These are phyloP conservation scores for Labrus mixtus DNA, from an alignment of 2,113 vertebrate species.

Conservation along the genomic window DNA sequence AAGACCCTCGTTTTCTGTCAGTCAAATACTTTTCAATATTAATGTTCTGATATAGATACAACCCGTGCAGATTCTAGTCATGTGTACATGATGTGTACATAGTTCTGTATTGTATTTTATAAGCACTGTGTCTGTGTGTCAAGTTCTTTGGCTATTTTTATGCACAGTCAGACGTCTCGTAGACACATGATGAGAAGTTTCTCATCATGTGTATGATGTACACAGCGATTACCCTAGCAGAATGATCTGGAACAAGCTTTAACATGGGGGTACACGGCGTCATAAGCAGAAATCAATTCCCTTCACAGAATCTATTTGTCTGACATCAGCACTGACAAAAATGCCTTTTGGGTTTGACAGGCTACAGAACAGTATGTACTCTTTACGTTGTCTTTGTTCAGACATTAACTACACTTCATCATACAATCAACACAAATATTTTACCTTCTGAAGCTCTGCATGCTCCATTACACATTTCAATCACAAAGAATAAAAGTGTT, in stretches of 20 bases:
- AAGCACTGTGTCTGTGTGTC: slow-evolving; percentile 40
- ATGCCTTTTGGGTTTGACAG: neutral
- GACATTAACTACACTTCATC: slow-evolving; percentile 1
- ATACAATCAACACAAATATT: neutral
- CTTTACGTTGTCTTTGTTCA: slow-evolving; percentile 31
- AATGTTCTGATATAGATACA: slow-evolving; percentile 31
- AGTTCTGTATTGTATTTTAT: slow-evolving; percentile 37
- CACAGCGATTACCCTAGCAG: too few relatives aligned
- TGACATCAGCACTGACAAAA: neutral
- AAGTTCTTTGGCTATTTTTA: slow-evolving; percentile 46
- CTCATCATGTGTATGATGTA: slow-evolving; percentile 17
- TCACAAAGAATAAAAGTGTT: neutral
- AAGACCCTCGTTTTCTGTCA: slow-evolving; percentile 39
- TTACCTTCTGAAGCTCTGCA: neutral
- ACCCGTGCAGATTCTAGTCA: slow-evolving; percentile 29
- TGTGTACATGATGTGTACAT: slow-evolving; percentile 50
- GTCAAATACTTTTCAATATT: slow-evolving; percentile 19
- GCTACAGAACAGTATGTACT: neutral
- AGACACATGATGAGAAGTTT: slow-evolving; percentile 6
- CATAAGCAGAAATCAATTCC: neutral
- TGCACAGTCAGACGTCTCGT: slow-evolving; percentile 19
- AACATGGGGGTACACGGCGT: neutral
- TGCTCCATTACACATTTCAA: neutral
- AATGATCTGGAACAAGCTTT: slow-evolving; percentile 17
- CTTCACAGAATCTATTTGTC: neutral